Percentiles rank a stretch among this genome's conserved stretches.
These are phyloP conservation scores for Cyphomyrus plagiostoma DNA, from an alignment of 2,113 vertebrate genomes.

Conservation along the genomic window DNA sequence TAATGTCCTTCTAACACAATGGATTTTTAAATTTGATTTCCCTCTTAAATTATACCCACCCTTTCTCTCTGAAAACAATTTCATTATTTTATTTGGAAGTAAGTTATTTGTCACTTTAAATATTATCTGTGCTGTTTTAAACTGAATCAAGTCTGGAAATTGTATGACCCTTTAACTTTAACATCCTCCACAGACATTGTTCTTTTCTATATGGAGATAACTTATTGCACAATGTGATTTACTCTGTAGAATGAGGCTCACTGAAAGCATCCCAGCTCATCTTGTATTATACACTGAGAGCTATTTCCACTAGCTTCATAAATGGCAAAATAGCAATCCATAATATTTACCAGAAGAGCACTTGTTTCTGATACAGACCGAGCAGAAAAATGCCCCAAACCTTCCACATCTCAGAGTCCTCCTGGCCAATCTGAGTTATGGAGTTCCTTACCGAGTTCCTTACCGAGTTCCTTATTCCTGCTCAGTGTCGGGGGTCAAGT, in stretches of 20 bases:
- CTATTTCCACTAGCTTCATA: not conserved
- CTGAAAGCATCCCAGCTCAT: not conserved
- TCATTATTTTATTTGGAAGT: too few relatives aligned
- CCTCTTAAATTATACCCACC: too few relatives aligned
- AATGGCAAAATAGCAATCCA: not conserved
- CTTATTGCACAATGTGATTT: not conserved
- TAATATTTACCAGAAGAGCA: not conserved
- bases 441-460: too few relatives aligned
- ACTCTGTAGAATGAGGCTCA: not conserved
- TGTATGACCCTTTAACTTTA: not conserved
- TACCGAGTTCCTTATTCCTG: not conserved
- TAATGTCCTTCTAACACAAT: too few relatives aligned
- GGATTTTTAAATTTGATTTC: too few relatives aligned
- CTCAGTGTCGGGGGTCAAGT: not conserved
- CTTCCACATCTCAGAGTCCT: not conserved
- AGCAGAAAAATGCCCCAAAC: not conserved
- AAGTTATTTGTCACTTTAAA: too few relatives aligned
- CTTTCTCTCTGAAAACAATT: too few relatives aligned
- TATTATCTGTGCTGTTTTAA: too few relatives aligned
- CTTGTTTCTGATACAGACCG: not conserved
- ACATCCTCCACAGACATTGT: not conserved
- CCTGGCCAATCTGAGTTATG: not conserved
- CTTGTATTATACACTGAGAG: not conserved
- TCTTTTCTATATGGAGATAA: not conserved
- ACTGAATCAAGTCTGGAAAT: too few relatives aligned